A percentile compares a stretch with the other conserved stretches of the same genome.
Evolutionary conservation across 1,140 invertebrate genomes (phyloP).

Genomic region (Drosophila mayri): DNA sequence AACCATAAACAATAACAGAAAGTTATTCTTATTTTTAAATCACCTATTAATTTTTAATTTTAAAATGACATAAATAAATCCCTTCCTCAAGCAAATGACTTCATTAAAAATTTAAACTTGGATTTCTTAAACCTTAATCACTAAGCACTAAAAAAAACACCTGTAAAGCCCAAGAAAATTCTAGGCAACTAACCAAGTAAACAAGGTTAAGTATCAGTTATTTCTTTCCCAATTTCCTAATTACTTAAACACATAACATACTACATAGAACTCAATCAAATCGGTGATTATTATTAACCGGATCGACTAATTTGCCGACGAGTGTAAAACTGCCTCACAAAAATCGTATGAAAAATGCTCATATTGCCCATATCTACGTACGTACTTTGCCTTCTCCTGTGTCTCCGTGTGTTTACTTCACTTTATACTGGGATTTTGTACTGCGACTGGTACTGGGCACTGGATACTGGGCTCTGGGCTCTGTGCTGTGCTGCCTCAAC

Average conservation of each 20-base stretch:
- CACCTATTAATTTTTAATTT: not conserved
- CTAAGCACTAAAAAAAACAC: not conserved
- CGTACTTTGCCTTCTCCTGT: slow-evolving; percentile 63
- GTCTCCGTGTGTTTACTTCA: slow-evolving; percentile 34
- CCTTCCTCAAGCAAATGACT: not conserved
- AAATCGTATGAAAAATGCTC: slow-evolving; percentile 77
- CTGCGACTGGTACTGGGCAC: slow-evolving; percentile 6
- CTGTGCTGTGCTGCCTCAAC: slow-evolving; percentile 47
- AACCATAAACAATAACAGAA: not conserved
- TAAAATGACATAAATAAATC: not conserved
- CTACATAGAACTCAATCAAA: not conserved
- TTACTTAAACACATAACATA: slow-evolving; percentile 8
- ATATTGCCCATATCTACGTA: slow-evolving; percentile 65
- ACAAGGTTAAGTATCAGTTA: slow-evolving; percentile 1
- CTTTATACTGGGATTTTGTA: slow-evolving; percentile 19
- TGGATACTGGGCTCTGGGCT: slow-evolving; percentile 16
- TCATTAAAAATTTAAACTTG: not conserved
- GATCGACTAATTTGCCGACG: slow-evolving; percentile 57
- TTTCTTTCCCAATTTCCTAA: slow-evolving; percentile 2
- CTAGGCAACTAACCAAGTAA: not conserved
- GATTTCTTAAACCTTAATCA: not conserved
- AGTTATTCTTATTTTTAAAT: too few relatives aligned
- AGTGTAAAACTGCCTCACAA: slow-evolving; percentile 63
- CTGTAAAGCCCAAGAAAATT: not conserved
- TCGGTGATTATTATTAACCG: slow-evolving; percentile 18